These are phyloP conservation scores for Zosterops borbonicus DNA, from an alignment of 2,113 vertebrate species.

Conservation along the genomic window DNA sequence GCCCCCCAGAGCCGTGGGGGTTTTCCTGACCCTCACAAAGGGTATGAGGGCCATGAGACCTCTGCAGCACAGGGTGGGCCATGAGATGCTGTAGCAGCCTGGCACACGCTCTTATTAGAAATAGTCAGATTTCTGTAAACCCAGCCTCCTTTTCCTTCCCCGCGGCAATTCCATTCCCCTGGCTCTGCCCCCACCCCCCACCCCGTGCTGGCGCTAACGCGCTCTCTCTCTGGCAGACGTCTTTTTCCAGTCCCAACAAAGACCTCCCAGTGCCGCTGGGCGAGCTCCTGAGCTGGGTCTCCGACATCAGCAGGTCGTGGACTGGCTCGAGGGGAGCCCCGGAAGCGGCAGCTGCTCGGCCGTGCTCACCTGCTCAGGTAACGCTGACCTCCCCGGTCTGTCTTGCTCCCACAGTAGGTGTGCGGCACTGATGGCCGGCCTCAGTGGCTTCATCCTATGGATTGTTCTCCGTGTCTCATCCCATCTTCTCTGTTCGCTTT, in stretches of 20 bases:
- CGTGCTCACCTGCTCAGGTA: neutral
- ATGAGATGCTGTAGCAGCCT: neutral
- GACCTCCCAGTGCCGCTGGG: neutral
- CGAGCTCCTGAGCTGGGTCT: conserved; percentile 52
- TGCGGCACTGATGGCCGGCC: neutral
- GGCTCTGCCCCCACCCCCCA: neutral
- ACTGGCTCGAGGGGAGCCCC: neutral
- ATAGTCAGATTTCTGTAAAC: neutral
- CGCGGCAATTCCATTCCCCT: neutral
- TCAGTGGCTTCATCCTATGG: neutral
- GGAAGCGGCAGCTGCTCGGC: neutral
- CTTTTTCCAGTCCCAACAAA: conserved; percentile 23
- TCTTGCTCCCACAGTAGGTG: neutral
- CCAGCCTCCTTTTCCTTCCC: neutral
- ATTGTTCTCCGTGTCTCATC: conserved; percentile 24
- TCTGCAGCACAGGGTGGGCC: neutral
- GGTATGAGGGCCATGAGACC: accelerated
- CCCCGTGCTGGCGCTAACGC: neutral
- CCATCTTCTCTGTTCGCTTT: conserved; percentile 62
- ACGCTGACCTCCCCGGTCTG: accelerated
- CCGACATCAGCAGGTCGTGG: neutral
- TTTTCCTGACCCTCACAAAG: neutral
- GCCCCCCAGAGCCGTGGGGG: accelerated
- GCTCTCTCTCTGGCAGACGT: conserved; percentile 44
- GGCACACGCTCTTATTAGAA: neutral